These are phyloP conservation scores for Myocastor coypus DNA, from an alignment of 2,113 vertebrate species.

Conservation along the genomic window DNA sequence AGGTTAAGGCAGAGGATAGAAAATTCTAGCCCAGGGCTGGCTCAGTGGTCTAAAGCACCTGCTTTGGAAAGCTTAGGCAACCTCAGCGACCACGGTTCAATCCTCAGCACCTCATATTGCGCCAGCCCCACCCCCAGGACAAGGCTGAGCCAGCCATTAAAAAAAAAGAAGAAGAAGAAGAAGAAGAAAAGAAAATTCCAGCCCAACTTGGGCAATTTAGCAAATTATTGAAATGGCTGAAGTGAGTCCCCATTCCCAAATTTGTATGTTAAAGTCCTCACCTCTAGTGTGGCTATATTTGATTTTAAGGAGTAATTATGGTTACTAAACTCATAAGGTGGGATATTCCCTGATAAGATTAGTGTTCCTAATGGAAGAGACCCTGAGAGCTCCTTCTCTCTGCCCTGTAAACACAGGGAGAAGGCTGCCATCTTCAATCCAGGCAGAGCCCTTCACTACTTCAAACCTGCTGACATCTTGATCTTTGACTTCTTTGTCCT, in stretches of 20 bases:
- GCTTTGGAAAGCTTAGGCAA: no score
- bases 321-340: neutral
- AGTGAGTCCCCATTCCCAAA: neutral
- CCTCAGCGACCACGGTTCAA: no score
- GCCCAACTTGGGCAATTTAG: neutral
- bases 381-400: neutral
- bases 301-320: neutral
- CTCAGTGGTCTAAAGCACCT: no score
- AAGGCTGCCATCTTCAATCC: neutral
- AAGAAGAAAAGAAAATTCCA: no score
- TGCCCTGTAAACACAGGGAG: neutral
- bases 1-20: neutral
- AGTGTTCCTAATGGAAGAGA: neutral
- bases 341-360: neutral
- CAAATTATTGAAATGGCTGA: neutral
- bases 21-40: no score
- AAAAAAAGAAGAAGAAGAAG: no score
- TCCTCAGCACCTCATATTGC: no score
- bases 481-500: neutral
- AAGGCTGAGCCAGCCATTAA: no score
- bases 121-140: no score
- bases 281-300: neutral
- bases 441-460: neutral
- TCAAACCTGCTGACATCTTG: neutral
- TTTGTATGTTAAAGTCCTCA: no score